Evolutionary conservation across 2,888 invertebrate species (phyloP).

Genomic region (Lathronympha strigana): DNA sequence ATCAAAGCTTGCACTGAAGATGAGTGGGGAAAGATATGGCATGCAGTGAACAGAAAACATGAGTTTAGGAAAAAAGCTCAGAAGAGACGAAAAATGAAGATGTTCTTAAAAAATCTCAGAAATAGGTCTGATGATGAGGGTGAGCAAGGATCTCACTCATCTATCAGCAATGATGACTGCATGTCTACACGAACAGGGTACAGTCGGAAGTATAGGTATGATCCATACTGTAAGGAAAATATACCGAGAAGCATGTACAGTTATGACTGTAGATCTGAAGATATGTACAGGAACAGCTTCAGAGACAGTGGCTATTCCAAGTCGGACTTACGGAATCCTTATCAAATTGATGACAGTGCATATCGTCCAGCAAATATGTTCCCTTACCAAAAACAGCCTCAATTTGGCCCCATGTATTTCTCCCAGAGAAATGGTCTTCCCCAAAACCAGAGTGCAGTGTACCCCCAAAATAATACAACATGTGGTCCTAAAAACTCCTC

Average conservation of each 20-base stretch:
- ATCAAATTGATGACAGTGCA: constrained; percentile 45
- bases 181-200: constrained; percentile 55
- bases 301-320: constrained; percentile 56
- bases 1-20: constrained; percentile 59
- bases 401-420: constrained; percentile 46
- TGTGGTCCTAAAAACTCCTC: constrained; percentile 15
- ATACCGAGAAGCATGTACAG: constrained; percentile 51
- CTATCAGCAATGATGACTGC: constrained; percentile 68
- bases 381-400: not conserved
- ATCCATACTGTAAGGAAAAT: constrained; percentile 49
- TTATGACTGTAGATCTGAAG: constrained; percentile 49
- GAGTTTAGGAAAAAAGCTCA: constrained; percentile 56
- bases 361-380: not conserved
- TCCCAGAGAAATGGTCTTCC: constrained; percentile 36
- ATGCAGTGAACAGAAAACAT: constrained; percentile 59
- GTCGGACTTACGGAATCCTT: constrained; percentile 54
- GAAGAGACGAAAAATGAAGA: constrained; percentile 59
- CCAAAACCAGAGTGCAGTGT: constrained; percentile 2
- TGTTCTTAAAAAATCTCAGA: constrained; percentile 55
- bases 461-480: constrained; percentile 6
- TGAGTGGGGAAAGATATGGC: constrained; percentile 62
- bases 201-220: constrained; percentile 18
- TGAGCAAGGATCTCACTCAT: constrained; percentile 69
- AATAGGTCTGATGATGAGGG: constrained; percentile 63
- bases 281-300: constrained; percentile 51